Evolutionary conservation across 1,140 invertebrate genomes (phyloP), one percentile per base, ranked within the genome.

Genomic region (Drosophila ohnishii): DNA sequence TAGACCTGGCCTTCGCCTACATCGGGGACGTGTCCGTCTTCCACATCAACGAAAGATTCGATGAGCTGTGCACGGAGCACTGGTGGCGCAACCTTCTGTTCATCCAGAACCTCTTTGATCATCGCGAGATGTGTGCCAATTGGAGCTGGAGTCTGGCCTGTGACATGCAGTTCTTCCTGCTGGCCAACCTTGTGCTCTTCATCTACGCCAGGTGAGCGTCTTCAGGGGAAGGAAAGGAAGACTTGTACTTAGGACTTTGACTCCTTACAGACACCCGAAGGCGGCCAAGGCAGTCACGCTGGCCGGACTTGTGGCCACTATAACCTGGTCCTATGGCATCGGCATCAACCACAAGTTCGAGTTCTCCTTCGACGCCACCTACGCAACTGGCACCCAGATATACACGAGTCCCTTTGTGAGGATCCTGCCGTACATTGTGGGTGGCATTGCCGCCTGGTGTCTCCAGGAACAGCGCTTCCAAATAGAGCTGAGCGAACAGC

Each of bases 131-230:
- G 92, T 97, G 96, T 77, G 93, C 96, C 92, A 94, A 94, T 6
- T 96, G 96, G 95, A 95, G 95, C 25, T 97, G 96, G 96, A 97
- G 96, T 78, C 80, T 97, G 45, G 94, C 96, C 14, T 94, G 94
- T 61, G 96, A 97, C 87, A 96, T 96, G 94, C 96, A 97, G 91
- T 96, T 95, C 81, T 97, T 95, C 80, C 80, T 95, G 7, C 87
- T 96, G 57, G 91, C 91, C 37, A 90, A 90, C 0, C 72, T 93
- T 13, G 51, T 94, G 1, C 75, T 94, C 13, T 92, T 94, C 14
- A 61, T 94, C 6, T 94, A 94, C 28, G 91, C 91, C 28, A 91
- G 92, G 94, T 94, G 61, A 84, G 87, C 89, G 5, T 9, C 19
- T 2, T 3, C 10, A 30, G 1, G n/a, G 14, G 10, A 7, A 3